Evolutionary conservation across 2,113 vertebrate species (phyloP).

Genomic region (Hippocampus guttulatus): DNA sequence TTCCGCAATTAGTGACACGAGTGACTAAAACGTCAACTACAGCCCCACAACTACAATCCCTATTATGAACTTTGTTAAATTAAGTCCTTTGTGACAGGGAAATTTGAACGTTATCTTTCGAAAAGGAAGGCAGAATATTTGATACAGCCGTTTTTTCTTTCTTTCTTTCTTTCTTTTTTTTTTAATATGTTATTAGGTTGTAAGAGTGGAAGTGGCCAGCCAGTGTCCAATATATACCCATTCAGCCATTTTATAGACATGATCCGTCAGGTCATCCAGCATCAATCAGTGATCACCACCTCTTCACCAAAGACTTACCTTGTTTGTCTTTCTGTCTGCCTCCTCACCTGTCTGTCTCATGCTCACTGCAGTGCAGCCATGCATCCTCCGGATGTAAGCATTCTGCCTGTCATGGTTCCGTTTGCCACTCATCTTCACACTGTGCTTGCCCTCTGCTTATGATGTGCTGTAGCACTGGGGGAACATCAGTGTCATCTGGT

Average conservation of each 20-base stretch:
- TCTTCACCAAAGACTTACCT: conserved; percentile 32
- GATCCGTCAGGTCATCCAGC: background rate
- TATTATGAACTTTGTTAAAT: too few relatives aligned
- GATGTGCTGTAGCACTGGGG: conserved; percentile 23
- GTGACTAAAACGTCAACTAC: background rate
- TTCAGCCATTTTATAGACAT: background rate
- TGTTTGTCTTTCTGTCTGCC: conserved; percentile 47
- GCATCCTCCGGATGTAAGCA: conserved; percentile 65
- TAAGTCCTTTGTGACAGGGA: too few relatives aligned
- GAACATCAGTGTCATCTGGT: conserved; percentile 25
- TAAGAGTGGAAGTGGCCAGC: background rate
- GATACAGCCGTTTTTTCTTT: background rate
- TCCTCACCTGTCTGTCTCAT: conserved; percentile 50
- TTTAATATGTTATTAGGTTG: too few relatives aligned
- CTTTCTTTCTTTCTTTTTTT: too few relatives aligned
- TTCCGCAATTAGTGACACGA: background rate
- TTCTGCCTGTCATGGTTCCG: conserved; percentile 49
- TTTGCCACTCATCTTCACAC: conserved; percentile 35
- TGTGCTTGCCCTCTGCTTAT: conserved; percentile 22
- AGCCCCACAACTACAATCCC: background rate
- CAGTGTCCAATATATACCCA: background rate
- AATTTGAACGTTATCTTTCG: too few relatives aligned
- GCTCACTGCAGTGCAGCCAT: conserved; percentile 59
- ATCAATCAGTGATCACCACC: conserved; percentile 12
- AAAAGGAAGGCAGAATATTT: too few relatives aligned